Percentiles rank a stretch among this genome's conserved stretches.
Conservation (phyloP, 2,797 vertebrate species). For the Falco berigora region DNA sequence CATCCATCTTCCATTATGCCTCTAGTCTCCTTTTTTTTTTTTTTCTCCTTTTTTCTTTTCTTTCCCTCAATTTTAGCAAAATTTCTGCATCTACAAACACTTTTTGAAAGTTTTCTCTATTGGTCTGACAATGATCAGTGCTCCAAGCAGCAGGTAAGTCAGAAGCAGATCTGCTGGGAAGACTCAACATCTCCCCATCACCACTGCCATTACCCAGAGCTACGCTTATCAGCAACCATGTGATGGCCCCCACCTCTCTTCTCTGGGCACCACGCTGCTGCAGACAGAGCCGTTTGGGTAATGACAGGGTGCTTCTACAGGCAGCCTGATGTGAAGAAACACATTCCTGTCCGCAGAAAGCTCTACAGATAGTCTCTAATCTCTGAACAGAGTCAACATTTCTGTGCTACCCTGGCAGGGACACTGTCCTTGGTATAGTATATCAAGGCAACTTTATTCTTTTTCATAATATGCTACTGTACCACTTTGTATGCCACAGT, state of each 20-base stretch:
- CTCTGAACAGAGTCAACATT: neutral
- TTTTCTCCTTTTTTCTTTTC: fast-evolving
- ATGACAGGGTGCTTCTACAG: neutral
- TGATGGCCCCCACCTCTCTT: neutral
- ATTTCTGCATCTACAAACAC: neutral
- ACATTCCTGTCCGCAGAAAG: neutral
- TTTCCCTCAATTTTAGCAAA: neutral
- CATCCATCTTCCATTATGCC: neutral
- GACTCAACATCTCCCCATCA: neutral
- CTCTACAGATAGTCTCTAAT: neutral
- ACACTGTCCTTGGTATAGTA: neutral
- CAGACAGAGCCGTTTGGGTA: neutral
- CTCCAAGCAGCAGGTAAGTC: neutral
- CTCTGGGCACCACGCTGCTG: neutral
- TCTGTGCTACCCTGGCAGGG: neutral
- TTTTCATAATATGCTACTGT: neutral
- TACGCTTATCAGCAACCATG: neutral
- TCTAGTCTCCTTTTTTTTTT: fast-evolving
- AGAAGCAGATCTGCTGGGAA: neutral
- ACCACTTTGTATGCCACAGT: neutral
- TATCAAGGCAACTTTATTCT: neutral
- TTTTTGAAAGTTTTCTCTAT: no score
- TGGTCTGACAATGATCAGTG: neutral
- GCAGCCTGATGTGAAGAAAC: neutral
- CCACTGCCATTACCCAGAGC: neutral